Base-by-base conservation (phyloP, 1,140 invertebrate genomes). In the Heliconius himera region DNA sequence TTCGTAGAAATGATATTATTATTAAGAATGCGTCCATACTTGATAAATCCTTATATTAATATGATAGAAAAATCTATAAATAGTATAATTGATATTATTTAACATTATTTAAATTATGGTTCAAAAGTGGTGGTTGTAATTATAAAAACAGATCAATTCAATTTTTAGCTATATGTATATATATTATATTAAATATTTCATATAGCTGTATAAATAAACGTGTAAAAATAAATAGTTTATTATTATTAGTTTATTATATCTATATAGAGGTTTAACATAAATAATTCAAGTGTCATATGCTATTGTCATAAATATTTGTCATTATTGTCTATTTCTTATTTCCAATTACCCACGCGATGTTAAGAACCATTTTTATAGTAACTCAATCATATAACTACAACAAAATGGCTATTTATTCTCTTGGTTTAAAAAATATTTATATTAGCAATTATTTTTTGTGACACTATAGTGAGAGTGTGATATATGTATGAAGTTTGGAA, bases 201-300 rank as follows among this genome's bases (percentile, higher is more conserved):
- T 66, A 16, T 1, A 66, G 11, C 1, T 29, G 11, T 66, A 26
- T 66, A 22, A 11, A 22, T 56, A 56, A 9, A 66, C 11, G 11
- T 26, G 20, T 66, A 16, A 66, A 29, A 66, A 29, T 66, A 66
- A 66, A 66, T 3, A 26, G 22, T 66, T 66, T 26, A 9, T 56
- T 26, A 5, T 13, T n/a, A 66, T 9, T 11, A 66, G 60, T 22
- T 66, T 11, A 60, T 60, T 60, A 60, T 66, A 22, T 66, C 9
- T 66, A 29, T 29, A 13, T 66, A 66, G 60, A 66, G 60, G 60
- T 66, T 66, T 66, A 66, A 29, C 60, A 66, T 29, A 66, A 66
- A 66, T 66, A 66, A 66, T n/a, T 13, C 13, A 66, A 66, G 13
- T 66, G 60, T 26, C 60, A 66, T 29, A 26, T 66, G 60, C 60